Conservation (phyloP, 2,888 invertebrate genomes). For the Limnephilus auricula region DNA sequence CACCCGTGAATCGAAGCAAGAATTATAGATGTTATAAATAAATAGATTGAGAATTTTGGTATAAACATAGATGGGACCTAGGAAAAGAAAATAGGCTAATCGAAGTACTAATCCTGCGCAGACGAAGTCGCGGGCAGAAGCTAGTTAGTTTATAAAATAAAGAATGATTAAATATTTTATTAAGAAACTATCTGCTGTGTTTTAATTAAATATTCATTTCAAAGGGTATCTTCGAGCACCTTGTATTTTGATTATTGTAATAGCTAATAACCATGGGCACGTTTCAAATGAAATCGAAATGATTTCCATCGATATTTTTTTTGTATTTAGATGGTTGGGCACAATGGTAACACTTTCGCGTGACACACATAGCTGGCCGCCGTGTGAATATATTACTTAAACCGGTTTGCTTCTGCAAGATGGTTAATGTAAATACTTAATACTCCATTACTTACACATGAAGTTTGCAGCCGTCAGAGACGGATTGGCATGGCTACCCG, state of each 20-base stretch:
- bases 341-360: slow-evolving; percentile 20
- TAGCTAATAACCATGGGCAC: not conserved
- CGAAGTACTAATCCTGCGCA: too few relatives aligned
- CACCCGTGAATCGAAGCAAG: too few relatives aligned
- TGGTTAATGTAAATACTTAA: not conserved
- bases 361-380: not conserved
- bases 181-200: not conserved
- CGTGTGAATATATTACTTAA: not conserved
- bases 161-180: not conserved
- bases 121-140: too few relatives aligned
- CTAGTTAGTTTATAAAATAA: too few relatives aligned
- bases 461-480: not conserved
- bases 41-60: too few relatives aligned
- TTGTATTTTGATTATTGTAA: not conserved
- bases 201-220: not conserved
- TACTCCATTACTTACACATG: not conserved
- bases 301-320: not conserved
- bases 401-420: slow-evolving; percentile 7
- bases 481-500: not conserved
- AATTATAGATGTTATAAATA: too few relatives aligned
- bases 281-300: not conserved
- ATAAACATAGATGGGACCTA: too few relatives aligned
- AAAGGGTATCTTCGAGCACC: not conserved
- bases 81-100: too few relatives aligned
- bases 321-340: not conserved